Percentiles rank a stretch among this genome's conserved stretches.
Evolutionary conservation across 2,113 vertebrate species (phyloP).

Genomic region (Rhea americana): DNA sequence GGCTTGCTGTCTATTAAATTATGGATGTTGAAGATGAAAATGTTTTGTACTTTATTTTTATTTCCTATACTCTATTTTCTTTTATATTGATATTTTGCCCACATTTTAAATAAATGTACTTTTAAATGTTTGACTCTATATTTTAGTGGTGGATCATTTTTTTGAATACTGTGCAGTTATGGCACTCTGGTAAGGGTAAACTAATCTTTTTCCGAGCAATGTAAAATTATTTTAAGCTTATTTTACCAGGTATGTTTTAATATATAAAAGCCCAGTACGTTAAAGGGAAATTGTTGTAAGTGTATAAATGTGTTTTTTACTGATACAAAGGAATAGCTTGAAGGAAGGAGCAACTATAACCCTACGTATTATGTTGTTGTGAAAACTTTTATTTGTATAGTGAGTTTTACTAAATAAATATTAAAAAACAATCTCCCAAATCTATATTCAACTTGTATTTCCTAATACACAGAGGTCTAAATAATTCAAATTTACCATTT

Average conservation of each 20-base stretch:
- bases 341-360: slow-evolving; percentile 10
- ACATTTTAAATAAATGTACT: slow-evolving; percentile 84
- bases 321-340: slow-evolving; percentile 4
- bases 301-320: slow-evolving; percentile 57
- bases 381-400: slow-evolving; percentile 62
- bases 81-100: slow-evolving; percentile 81
- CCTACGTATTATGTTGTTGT: slow-evolving; percentile 32
- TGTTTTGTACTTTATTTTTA: slow-evolving; percentile 87
- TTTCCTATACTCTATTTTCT: slow-evolving; percentile 81
- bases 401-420: slow-evolving; percentile 72
- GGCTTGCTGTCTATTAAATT: slow-evolving; percentile 81
- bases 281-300: slow-evolving; percentile 32
- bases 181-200: slow-evolving; percentile 73
- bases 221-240: slow-evolving; percentile 66
- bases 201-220: slow-evolving; percentile 61
- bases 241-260: slow-evolving; percentile 66
- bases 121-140: slow-evolving; percentile 77
- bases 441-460: slow-evolving; percentile 48
- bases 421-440: neutral
- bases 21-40: slow-evolving; percentile 77
- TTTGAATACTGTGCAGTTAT: slow-evolving; percentile 60
- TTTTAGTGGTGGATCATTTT: slow-evolving; percentile 61
- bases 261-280: slow-evolving; percentile 54
- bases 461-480: neutral
- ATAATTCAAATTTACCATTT: neutral